These are phyloP conservation scores for Phalanger gymnotis DNA, from an alignment of 2,797 vertebrate genomes.

Conservation along the genomic window DNA sequence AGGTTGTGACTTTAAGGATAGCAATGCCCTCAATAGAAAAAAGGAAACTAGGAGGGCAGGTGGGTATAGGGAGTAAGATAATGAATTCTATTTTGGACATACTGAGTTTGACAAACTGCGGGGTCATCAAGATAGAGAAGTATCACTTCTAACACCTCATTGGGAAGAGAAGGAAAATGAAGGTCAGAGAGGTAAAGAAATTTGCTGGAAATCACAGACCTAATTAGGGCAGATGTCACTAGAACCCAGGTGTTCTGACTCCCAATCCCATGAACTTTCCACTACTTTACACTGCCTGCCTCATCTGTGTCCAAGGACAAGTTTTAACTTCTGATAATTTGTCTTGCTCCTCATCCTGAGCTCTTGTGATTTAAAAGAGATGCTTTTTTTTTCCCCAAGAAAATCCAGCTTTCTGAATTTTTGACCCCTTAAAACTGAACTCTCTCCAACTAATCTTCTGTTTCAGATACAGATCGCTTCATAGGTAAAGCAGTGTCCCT, in stretches of 20 bases:
- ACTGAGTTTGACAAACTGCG: background rate
- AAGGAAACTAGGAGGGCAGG: background rate
- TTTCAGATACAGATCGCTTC: constrained; percentile 35
- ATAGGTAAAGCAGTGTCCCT: constrained; percentile 23
- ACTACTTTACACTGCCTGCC: background rate
- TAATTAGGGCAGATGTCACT: background rate
- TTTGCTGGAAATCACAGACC: background rate
- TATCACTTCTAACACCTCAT: background rate
- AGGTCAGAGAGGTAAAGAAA: background rate
- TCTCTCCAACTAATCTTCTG: background rate
- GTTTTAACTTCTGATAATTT: background rate
- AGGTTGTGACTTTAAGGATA: background rate
- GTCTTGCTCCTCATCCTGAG: background rate
- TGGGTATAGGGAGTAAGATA: background rate
- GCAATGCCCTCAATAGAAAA: background rate
- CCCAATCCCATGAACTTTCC: background rate
- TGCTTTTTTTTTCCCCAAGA: background rate
- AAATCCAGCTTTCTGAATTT: background rate
- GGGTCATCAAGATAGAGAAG: background rate
- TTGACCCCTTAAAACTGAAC: background rate
- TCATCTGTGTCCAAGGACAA: background rate
- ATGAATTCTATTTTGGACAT: background rate
- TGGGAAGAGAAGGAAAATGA: background rate
- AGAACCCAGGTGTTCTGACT: background rate
- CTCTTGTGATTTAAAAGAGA: background rate